Conservation (phyloP, 2,888 invertebrate genomes). For the Diadegma fenestrale region DNA sequence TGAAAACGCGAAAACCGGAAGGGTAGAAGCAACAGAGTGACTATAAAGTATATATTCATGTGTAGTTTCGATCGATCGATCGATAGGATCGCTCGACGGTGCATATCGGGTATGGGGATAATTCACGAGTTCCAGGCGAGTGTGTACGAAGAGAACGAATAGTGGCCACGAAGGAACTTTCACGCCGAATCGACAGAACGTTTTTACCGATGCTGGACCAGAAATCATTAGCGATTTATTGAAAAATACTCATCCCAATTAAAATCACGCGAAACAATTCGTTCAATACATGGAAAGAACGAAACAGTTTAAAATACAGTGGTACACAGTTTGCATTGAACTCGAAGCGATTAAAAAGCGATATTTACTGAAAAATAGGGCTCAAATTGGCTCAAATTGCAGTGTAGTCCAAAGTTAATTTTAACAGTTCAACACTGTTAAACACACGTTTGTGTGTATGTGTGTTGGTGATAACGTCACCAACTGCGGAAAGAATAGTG, state of each 20-base stretch:
- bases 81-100: conserved; percentile 47
- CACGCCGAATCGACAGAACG: neutral
- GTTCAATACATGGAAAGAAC: no score
- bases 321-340: no score
- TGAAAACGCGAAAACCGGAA: conserved; percentile 60
- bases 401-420: no score
- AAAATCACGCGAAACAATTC: neutral
- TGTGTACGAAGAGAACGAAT: conserved; percentile 39
- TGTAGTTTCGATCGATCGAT: conserved; percentile 55
- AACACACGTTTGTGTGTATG: no score
- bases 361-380: no score
- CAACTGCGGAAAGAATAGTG: no score
- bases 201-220: neutral
- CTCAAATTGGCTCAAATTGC: no score
- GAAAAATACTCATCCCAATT: neutral
- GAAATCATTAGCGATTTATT: neutral
- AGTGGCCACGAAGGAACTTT: neutral
- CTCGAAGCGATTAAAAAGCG: no score
- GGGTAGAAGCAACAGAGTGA: conserved; percentile 41
- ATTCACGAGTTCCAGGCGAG: conserved; percentile 52
- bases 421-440: no score
- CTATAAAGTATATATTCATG: conserved; percentile 5
- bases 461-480: no score
- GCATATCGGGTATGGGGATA: conserved; percentile 55
- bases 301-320: no score